Base-by-base conservation (phyloP, 1,140 invertebrate species). In the Eciton burchellii region DNA sequence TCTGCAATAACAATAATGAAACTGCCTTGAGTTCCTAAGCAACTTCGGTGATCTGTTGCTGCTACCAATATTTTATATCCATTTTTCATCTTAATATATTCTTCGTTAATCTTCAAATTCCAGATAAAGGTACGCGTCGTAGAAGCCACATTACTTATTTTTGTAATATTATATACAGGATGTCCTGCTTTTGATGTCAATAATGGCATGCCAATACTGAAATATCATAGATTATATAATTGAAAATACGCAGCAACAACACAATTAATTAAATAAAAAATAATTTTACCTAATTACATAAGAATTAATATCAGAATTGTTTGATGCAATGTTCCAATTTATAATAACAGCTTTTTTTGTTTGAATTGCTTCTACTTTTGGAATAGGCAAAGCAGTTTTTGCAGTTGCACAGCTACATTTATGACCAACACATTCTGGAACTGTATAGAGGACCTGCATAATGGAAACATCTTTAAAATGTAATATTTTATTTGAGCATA, bases 141-240 rank as follows among this genome's bases (percentile, higher is more conserved):
- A 5, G 82, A 41, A n/a, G 74, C 56, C 6, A 89, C 83, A 0
- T 74, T 79, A 56, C 83, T 81, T 74, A 94, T 89, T 62, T 88
- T 72, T 0, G 91, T 90, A 52, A 89, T 90, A 73, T 94, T 92
- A 41, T 90, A 94, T 49, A 93, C 87, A 11, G 84, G 83, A 4
- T 91, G 24, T 0, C 90, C 90, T 57, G 83, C 90, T 72, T 88
- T 91, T 21, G 91, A 91, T 26, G 85, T 89, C 12, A 92, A 68
- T 5, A 91, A 76, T 11, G 91, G 89, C 21, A 88, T 56, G 1
- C 91, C 92, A 49, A 90, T 77, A 60, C 93, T 94, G 49, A 35
- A 86, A 88, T 63, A 87, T 35, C 59, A 62, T 11, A 68, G 12
- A 60, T 54, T 74, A 54, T 26, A 47, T 24, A 12, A 49, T 41